Conservation (phyloP, 2,113 vertebrate species). For the Microcebus ravelobensis region DNA sequence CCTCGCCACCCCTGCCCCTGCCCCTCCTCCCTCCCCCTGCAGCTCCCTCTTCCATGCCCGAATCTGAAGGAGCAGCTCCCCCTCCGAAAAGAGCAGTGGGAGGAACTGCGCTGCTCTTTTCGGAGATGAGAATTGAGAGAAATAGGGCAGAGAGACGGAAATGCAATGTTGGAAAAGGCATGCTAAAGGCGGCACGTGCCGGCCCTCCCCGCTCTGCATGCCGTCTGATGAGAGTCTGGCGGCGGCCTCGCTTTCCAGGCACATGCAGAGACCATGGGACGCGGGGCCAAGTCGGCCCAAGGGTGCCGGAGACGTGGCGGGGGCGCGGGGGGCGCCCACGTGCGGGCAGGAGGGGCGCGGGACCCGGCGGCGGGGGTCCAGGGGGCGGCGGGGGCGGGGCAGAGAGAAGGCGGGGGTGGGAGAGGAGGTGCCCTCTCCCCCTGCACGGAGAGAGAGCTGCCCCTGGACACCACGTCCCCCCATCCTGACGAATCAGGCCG, state of each 20-base stretch:
- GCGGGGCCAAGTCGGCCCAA: constrained; percentile 68
- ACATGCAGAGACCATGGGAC: constrained; percentile 63
- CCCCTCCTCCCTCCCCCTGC: neutral
- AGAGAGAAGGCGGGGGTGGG: neutral
- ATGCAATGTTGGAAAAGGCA: constrained; percentile 14
- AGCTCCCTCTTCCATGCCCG: neutral
- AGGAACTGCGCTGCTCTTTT: neutral
- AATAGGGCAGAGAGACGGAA: constrained; percentile 44
- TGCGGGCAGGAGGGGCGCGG: constrained; percentile 49
- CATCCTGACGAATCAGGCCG: neutral
- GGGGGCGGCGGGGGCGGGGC: neutral
- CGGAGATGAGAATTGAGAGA: neutral
- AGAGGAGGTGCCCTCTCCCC: neutral
- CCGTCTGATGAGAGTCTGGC: constrained; percentile 72
- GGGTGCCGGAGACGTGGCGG: constrained; percentile 63
- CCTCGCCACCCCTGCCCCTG: too few relatives aligned
- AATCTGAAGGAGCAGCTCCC: neutral
- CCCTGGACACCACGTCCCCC: neutral
- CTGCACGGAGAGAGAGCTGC: neutral
- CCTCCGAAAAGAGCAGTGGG: constrained; percentile 33
- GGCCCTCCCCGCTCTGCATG: neutral
- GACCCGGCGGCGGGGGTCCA: constrained; percentile 66
- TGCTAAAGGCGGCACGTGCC: neutral
- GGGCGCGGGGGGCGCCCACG: constrained; percentile 72
- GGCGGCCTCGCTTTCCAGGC: constrained; percentile 60